Base-by-base conservation (phyloP, 1,140 invertebrate genomes). In the Polyergus mexicanus region DNA sequence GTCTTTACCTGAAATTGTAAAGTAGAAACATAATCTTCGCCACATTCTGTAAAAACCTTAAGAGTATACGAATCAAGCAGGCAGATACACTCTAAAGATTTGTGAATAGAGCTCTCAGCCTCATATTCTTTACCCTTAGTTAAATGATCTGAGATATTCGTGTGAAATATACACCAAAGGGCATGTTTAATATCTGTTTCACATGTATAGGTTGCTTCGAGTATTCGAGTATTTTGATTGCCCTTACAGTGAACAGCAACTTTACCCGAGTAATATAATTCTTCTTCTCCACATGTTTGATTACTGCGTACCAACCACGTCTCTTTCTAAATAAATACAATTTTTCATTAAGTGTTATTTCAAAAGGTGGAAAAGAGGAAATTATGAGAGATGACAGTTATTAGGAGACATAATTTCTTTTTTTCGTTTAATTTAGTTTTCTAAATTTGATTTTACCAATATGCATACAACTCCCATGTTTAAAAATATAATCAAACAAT, bases 191-290 rank as follows among this genome's bases (percentile, higher is more conserved):
- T 97, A 41, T 97, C 96, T 47, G 96, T 96, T 86, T 98, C 97
- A 89, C 97, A 96, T 5, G 98, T 98, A 92, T 98, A 99, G 65
- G 96, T 96, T 47, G 97, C 96, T 84, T 96, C 92, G 3, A 95
- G 89, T 2, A 96, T 88, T 35, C 94, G 86, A 41, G 93, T 93
- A 32, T 86, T 88, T 62, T 92, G 92, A 72, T 86, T 91, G n/a
- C 97, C 97, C 95, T 96, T 96, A 3, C 96, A 96, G 97, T 98
- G 98, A 32, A 99, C 96, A 25, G 98, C 98, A 28, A 98, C 97
- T 92, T 97, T 96, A 7, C 97, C 98, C 88, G 97, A 97, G 13
- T 98, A 97, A 95, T 98, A 99, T 19, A 99, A 95, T 94, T 99
- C 98, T 95, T 99, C 98, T 95, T 99, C 98, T 90, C 92, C 93